Conservation (phyloP, 2,797 vertebrate species). For the Enteromius trimaculatus region DNA sequence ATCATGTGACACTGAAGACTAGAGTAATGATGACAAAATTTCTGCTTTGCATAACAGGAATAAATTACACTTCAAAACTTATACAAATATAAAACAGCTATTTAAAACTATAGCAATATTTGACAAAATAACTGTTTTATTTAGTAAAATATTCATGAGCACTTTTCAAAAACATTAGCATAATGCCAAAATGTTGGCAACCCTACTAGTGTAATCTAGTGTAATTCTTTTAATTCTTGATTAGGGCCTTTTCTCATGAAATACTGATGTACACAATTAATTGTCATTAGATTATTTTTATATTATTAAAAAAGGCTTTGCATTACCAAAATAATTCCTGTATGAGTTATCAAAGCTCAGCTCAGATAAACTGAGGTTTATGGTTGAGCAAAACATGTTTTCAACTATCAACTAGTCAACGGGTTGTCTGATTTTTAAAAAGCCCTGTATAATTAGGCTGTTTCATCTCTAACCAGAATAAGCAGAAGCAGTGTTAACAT, state of each 20-base stretch:
- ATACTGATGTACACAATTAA: not conserved
- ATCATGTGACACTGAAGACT: not conserved
- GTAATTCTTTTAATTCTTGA: not conserved
- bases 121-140: not conserved
- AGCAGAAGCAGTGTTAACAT: not conserved
- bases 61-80: not conserved
- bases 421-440: not conserved
- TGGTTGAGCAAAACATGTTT: not conserved
- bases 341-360: slow-evolving; percentile 6
- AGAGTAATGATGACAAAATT: not conserved
- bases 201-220: not conserved
- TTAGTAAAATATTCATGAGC: not conserved
- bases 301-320: not conserved
- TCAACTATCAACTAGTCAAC: not conserved
- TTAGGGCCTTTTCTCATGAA: not conserved
- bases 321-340: not conserved
- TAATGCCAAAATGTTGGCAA: not conserved
- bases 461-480: not conserved
- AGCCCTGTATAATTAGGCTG: not conserved
- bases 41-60: not conserved
- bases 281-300: not conserved
- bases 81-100: not conserved
- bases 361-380: not conserved
- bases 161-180: not conserved
- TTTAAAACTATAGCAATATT: not conserved